Evolutionary conservation across 2,888 invertebrate genomes (phyloP), one percentile per base, ranked within the genome.

Genomic region (Pseudeuparius sepicola): DNA sequence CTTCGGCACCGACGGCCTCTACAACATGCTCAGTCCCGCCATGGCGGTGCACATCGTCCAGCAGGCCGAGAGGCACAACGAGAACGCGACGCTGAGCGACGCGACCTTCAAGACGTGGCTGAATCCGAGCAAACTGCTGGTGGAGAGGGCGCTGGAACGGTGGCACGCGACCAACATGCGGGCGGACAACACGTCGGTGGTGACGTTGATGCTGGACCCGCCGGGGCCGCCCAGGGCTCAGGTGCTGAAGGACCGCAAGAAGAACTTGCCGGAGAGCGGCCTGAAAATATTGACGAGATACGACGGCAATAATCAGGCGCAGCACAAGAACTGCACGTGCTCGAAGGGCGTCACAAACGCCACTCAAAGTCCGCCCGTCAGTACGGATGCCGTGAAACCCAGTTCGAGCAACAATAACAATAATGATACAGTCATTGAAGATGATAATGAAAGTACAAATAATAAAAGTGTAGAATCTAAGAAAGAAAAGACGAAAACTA

Each of bases 141-240:
- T 90, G 1, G 86, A 77, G 60, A 75, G 69, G 54, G 92, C 84
- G 30, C 70, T 84, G 31, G 81, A 84, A 45, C 38, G 73, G 47
- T 97, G 96, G 94, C 75, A 78, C 12, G 72, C 71, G 29, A 81
- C 86, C 4, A 74, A 82, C 54, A 78, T 93, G 72, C 74, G 94
- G 23, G 96, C 97, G 0, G 97, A 97, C 62, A 97, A 97, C 60
- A 92, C 94, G 1, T 92, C 90, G 9, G 93, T 90, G 27, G 86
- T 97, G 12, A 84, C 88, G 1, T 68, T 96, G 12, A 84, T 94
- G 75, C 66, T 93, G 41, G 90, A 93, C 64, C 89, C 89, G 26
- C 83, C 87, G 0, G 87, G 88, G 1, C 86, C 79, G 4, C 81
- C 84, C 9, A 69, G 77, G 29, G 75, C 72, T 32, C 75, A 78